Evolutionary conservation across 2,113 vertebrate species (phyloP), one percentile per base, ranked within the genome.

Genomic region (Patagioenas fasciata): DNA sequence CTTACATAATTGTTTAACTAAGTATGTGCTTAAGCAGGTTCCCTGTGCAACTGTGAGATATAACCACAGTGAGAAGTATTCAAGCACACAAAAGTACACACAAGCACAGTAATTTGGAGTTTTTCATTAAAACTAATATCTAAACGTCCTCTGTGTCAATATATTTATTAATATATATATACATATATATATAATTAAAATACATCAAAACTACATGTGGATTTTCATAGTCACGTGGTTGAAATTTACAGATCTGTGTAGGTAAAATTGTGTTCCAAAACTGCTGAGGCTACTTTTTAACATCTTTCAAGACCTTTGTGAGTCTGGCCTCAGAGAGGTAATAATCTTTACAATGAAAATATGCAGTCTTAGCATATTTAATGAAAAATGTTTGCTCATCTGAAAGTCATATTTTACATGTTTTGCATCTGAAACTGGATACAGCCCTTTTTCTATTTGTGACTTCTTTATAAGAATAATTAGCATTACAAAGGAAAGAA

Each of bases 391-490:
- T 61, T 89, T 89, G 3, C 44, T 79, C 21, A 66, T 92, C 17
- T 85, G 36, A 74, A 93, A 74, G 24, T 70, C 25, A 10, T 57
- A 34, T 86, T 92, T 86, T 71, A 44, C 1, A 3, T 72, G 20
- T 58, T 78, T 89, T 85, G 2, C 79, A 11, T 28, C 31, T 89
- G 79, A 67, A 90, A 81, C 19, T 71, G 47, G 21, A 67, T 87
- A 62, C n/a, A 93, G 31, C 13, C 14, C 6, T 40, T 77, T 92
- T 74, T 86, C 40, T 93, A 60, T 79, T 82, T 92, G 36, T 85
- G 31, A 29, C 70, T 91, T 89, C 83, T 56, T 96, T 86, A 26
- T 69, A 92, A 72, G 77, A 85, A 28, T 85, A 89, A 95, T 96
- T 95, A 91, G 12, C 70, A 83, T 90, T 79, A 89, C 64, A 95